Evolutionary conservation across 2,113 vertebrate species (phyloP).

Genomic region (Hydrochoerus hydrochaeris): DNA sequence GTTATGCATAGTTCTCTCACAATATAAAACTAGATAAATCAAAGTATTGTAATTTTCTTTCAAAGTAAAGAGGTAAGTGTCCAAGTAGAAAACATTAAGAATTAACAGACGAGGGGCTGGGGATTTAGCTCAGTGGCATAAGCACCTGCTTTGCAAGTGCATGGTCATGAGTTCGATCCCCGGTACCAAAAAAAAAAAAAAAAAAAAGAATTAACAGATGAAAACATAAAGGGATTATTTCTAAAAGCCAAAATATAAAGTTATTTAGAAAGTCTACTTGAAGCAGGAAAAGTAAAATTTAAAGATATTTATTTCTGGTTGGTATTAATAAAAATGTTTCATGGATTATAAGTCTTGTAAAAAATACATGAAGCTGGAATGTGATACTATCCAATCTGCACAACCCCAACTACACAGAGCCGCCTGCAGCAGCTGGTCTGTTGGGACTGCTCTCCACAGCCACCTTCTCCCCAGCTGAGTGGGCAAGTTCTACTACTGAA

Average conservation of each 20-base stretch:
- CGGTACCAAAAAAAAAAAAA: no score
- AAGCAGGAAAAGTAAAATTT: conserved; percentile 50
- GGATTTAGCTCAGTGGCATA: no score
- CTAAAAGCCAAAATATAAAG: conserved; percentile 7
- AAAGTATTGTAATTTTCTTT: conserved; percentile 10
- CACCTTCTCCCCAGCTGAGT: background rate
- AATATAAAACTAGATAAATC: background rate
- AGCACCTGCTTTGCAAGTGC: no score
- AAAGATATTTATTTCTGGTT: conserved; percentile 25
- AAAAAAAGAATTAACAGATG: background rate
- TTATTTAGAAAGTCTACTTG: background rate
- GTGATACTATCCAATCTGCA: background rate
- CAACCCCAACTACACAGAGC: background rate
- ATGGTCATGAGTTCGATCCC: no score
- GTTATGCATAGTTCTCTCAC: background rate
- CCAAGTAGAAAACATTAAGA: conserved; percentile 23
- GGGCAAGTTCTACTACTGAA: background rate
- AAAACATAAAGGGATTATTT: background rate
- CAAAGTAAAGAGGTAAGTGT: background rate
- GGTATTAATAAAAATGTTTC: background rate
- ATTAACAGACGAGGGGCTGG: background rate
- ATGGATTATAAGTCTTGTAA: background rate
- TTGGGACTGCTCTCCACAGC: background rate
- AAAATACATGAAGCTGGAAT: background rate
- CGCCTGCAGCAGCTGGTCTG: background rate